A percentile compares a stretch with the other conserved stretches of the same genome.
phyloP scores from a whole-genome alignment of 1,140 invertebrate genomes.

The Hesperophylax magnus region DNA sequence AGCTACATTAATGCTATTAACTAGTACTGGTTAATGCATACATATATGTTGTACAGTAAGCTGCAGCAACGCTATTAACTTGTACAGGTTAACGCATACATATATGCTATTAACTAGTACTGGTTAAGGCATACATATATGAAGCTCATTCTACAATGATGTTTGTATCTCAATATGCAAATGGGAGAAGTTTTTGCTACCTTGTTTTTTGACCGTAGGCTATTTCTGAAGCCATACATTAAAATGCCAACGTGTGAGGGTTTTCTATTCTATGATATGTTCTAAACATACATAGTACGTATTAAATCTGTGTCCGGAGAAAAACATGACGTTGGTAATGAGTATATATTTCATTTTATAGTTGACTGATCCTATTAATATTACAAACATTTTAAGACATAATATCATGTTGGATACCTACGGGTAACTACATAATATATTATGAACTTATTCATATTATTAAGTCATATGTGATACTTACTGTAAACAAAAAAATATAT shows the following conservation, averaged over 20 bases:
- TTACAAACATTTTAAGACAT: too few species aligned
- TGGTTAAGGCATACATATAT: not conserved
- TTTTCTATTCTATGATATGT: constrained; percentile 31
- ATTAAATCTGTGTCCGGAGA: not conserved
- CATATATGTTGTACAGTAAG: too few species aligned
- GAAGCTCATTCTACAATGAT: not conserved
- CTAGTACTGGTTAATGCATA: too few species aligned
- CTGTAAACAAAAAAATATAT: too few species aligned
- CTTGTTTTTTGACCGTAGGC: not conserved
- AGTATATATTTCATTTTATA: too few species aligned
- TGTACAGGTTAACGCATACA: not conserved
- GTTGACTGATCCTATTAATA: too few species aligned
- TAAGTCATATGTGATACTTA: too few species aligned
- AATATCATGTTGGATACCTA: too few species aligned
- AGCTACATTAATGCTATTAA: too few species aligned
- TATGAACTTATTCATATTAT: too few species aligned
- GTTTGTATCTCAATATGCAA: not conserved
- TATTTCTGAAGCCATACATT: not conserved
- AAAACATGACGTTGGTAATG: not conserved
- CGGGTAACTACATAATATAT: too few species aligned
- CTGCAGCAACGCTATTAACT: not conserved
- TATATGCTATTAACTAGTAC: not conserved
- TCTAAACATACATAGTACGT: constrained; percentile 5
- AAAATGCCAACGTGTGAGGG: not conserved
- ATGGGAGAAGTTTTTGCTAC: not conserved